Percentiles rank a stretch among this genome's conserved stretches.
Evolutionary conservation across 2,888 invertebrate species (phyloP).

Genomic region (Polyommatus icarus): DNA sequence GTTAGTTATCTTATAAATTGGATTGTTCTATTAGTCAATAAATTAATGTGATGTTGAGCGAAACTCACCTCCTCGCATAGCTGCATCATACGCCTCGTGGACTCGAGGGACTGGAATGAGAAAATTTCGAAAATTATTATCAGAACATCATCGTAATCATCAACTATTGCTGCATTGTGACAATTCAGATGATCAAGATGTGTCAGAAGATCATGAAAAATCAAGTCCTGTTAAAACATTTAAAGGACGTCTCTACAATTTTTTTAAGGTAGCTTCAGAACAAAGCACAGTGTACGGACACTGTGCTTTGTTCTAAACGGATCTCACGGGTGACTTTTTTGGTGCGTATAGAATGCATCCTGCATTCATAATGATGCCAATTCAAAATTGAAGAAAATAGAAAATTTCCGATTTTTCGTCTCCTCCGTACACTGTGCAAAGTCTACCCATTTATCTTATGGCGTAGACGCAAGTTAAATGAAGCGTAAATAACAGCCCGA

Average conservation of each 20-base stretch:
- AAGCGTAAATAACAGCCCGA: background rate
- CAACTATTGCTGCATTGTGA: background rate
- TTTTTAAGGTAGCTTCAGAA: background rate
- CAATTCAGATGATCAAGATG: background rate
- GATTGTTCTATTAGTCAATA: constrained; percentile 32
- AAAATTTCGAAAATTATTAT: constrained; percentile 34
- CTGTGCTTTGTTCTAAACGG: no score
- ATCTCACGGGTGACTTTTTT: no score
- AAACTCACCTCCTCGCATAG: constrained; percentile 94
- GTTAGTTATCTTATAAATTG: constrained; percentile 32
- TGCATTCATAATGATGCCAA: no score
- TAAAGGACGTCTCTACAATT: background rate
- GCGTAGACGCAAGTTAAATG: background rate
- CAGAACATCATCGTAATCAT: background rate
- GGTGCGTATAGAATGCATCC: no score
- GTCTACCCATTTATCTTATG: background rate
- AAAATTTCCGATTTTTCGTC: no score
- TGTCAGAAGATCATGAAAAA: no score
- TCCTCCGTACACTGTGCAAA: no score
- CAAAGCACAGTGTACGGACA: no score
- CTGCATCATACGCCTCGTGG: constrained; percentile 94
- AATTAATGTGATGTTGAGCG: background rate
- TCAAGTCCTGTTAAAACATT: no score
- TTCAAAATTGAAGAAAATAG: no score
- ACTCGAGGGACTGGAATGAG: constrained; percentile 90